Evolutionary conservation across 2,888 invertebrate species (phyloP).

Genomic region (Ochropleura leucogaster): DNA sequence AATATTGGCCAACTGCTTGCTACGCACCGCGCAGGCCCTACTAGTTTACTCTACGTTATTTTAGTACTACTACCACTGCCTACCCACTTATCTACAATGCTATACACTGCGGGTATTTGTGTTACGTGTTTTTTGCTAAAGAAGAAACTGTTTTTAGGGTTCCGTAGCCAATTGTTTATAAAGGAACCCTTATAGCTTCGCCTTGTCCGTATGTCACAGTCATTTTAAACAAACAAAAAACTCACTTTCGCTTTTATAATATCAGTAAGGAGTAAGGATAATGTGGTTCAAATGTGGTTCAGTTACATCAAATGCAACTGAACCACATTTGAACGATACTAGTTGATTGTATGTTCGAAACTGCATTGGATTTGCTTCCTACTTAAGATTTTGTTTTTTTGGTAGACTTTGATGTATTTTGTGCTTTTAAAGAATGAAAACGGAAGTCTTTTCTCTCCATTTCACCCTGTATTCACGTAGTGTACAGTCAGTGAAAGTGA

Average conservation of each 20-base stretch:
- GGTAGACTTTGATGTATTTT: conserved; percentile 22
- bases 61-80: conserved; percentile 35
- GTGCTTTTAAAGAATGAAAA: conserved; percentile 1
- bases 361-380: conserved; percentile 32
- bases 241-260: no score
- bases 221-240: no score
- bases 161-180: no score
- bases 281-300: no score
- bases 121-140: conserved; percentile 45
- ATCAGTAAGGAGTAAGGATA: no score
- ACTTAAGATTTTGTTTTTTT: conserved; percentile 17
- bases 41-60: conserved; percentile 51
- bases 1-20: conserved; percentile 64
- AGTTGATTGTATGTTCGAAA: conserved; percentile 24
- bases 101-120: conserved; percentile 17
- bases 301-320: no score
- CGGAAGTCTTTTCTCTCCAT: no score
- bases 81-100: conserved; percentile 8
- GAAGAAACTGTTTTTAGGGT: conserved; percentile 47
- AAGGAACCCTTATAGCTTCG: no score
- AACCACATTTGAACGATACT: conserved; percentile 1
- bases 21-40: conserved; percentile 55
- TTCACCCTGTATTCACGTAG: no score
- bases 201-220: no score
- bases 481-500: no score